phyloP scores from a whole-genome alignment of 2,888 invertebrate genomes.

The Melolontha melolontha region DNA sequence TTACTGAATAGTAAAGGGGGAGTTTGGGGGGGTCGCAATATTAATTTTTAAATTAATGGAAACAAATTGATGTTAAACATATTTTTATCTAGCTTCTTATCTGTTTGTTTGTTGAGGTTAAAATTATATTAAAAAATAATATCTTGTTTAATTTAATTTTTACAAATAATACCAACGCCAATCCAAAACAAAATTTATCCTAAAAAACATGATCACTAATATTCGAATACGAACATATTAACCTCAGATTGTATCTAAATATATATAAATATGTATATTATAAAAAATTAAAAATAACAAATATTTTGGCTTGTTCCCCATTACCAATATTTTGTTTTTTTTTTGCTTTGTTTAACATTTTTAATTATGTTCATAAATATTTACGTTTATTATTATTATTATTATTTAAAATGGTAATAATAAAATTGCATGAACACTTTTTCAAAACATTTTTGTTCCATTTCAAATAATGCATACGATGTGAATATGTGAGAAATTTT shows the following conservation, averaged over 20 bases:
- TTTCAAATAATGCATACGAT: no score
- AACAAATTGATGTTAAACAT: no score
- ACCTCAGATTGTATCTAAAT: conserved; percentile 63
- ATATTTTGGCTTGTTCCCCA: conserved; percentile 88
- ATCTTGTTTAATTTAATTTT: not conserved
- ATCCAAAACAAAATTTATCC: conserved; percentile 22
- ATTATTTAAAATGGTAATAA: not conserved
- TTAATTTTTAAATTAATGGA: no score
- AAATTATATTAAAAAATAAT: not conserved
- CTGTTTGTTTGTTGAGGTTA: not conserved
- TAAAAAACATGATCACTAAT: conserved; percentile 25
- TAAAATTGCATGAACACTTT: no score
- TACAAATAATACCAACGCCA: conserved; percentile 16
- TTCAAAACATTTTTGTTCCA: no score
- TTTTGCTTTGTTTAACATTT: conserved; percentile 18
- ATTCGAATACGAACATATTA: conserved; percentile 48
- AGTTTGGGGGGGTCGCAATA: no score
- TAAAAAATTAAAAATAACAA: conserved; percentile 77
- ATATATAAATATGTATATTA: conserved; percentile 62
- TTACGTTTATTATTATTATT: conserved; percentile 27
- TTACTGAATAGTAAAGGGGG: not conserved
- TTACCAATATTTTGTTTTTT: conserved; percentile 68
- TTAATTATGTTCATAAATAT: conserved; percentile 11
- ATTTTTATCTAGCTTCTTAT: no score
- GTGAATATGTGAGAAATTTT: conserved; percentile 11